phyloP scores from a whole-genome alignment of 92 coral and sea anemone genomes.

The Hydrozoanthus gracilis region DNA sequence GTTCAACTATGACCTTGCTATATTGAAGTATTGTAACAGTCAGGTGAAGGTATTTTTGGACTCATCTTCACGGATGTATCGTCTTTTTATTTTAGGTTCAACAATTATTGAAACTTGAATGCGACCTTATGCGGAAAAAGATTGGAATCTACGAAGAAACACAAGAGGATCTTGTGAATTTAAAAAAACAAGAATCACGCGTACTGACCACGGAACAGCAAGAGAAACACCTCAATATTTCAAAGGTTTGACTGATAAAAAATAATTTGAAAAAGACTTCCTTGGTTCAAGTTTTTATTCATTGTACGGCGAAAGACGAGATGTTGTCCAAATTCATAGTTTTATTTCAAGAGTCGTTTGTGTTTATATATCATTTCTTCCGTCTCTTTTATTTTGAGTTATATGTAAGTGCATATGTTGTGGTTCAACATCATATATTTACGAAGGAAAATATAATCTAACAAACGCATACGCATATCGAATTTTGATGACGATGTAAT shows the following conservation, averaged over 20 bases:
- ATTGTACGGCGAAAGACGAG: too few relatives aligned
- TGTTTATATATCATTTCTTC: too few relatives aligned
- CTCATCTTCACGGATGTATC: not conserved
- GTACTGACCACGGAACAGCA: constrained; percentile 56
- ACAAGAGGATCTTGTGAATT: constrained; percentile 57
- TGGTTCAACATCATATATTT: too few relatives aligned
- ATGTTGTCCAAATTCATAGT: not conserved
- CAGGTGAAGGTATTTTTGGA: not conserved
- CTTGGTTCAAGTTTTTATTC: too few relatives aligned
- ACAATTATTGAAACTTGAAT: constrained; percentile 59
- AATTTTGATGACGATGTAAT: too few relatives aligned
- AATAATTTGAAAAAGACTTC: not conserved
- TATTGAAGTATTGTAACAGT: too few relatives aligned
- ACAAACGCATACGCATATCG: too few relatives aligned
- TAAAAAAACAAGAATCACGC: constrained; percentile 60
- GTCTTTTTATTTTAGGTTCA: constrained; percentile 56
- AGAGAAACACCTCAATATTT: constrained; percentile 43
- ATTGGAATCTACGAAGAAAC: constrained; percentile 65
- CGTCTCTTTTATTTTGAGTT: too few relatives aligned
- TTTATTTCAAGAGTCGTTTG: not conserved
- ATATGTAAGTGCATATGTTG: too few relatives aligned
- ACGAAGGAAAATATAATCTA: too few relatives aligned
- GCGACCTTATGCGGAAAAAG: constrained; percentile 56
- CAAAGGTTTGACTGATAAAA: constrained; percentile 23
- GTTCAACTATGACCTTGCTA: too few relatives aligned